Percentiles rank a stretch among this genome's conserved stretches.
These are phyloP conservation scores for Blastomussa wellsi DNA, from an alignment of 92 coral and sea anemone genomes.

Conservation along the genomic window DNA sequence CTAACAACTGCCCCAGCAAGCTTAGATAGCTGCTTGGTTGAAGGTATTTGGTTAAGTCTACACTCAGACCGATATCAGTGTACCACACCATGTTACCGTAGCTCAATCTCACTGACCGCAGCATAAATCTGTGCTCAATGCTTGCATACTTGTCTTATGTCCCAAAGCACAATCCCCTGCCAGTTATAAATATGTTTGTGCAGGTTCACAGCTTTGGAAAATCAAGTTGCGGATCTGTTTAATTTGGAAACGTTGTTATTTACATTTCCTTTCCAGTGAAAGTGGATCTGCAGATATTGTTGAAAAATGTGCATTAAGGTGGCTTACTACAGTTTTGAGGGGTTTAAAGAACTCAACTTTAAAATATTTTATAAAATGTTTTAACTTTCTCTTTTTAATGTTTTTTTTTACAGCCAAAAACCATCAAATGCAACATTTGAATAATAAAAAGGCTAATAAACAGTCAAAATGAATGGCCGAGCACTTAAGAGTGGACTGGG, in stretches of 20 bases:
- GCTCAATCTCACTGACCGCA: not conserved
- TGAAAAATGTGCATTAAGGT: not conserved
- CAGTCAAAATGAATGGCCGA: not conserved
- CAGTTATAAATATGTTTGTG: constrained; percentile 30
- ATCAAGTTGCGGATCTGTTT: constrained; percentile 8
- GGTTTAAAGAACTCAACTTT: no score
- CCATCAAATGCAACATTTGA: no score
- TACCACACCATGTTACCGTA: not conserved
- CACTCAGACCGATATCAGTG: no score
- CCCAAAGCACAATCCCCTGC: constrained; percentile 56
- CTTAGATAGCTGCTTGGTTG: no score
- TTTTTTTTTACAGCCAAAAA: no score
- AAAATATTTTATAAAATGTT: no score
- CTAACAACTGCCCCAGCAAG: no score
- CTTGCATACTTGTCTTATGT: not conserved
- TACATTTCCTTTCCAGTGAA: not conserved
- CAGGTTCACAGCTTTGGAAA: constrained; percentile 54
- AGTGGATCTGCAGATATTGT: not conserved
- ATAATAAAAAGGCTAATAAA: no score
- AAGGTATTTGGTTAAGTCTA: no score
- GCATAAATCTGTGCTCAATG: not conserved
- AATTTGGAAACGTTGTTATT: not conserved
- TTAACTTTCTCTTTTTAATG: no score
- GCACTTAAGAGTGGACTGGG: no score
- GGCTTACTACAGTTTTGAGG: no score